Conservation (phyloP, 2,888 invertebrate species). For the Lepidochrysops patricia region DNA sequence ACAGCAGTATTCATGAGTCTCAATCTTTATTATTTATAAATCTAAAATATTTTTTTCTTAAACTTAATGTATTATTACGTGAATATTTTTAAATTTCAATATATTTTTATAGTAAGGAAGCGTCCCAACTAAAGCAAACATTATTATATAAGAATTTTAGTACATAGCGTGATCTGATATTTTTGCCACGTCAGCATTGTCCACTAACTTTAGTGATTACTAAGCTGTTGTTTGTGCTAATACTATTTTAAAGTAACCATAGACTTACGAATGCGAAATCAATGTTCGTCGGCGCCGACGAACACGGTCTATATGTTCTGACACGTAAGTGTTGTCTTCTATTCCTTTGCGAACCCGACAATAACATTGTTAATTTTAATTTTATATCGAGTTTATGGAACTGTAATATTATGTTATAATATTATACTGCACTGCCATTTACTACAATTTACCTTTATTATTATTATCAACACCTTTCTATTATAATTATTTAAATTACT, state of each 20-base stretch:
- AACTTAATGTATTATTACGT: no score
- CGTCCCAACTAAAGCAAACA: not conserved
- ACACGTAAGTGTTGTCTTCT: not conserved
- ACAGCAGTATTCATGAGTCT: no score
- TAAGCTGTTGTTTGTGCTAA: not conserved
- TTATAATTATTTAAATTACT: no score
- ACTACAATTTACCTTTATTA: not conserved
- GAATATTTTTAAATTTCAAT: no score
- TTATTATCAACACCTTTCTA: not conserved
- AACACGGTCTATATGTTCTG: not conserved
- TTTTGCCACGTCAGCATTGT: not conserved
- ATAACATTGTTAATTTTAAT: constrained; percentile 13
- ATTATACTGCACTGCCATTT: constrained; percentile 13
- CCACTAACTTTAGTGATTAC: not conserved
- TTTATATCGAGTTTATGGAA: constrained; percentile 24
- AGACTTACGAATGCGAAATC: no score
- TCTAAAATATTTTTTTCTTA: no score
- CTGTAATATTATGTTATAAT: constrained; percentile 21
- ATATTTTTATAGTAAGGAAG: no score
- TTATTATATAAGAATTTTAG: not conserved
- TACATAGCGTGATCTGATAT: not conserved
- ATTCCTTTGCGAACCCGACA: constrained; percentile 9
- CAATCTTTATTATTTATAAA: no score
- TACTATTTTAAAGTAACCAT: not conserved
- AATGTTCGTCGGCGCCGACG: no score